phyloP scores from a whole-genome alignment of 2,888 invertebrate genomes.

The Pseudolycoriella hygida region DNA sequence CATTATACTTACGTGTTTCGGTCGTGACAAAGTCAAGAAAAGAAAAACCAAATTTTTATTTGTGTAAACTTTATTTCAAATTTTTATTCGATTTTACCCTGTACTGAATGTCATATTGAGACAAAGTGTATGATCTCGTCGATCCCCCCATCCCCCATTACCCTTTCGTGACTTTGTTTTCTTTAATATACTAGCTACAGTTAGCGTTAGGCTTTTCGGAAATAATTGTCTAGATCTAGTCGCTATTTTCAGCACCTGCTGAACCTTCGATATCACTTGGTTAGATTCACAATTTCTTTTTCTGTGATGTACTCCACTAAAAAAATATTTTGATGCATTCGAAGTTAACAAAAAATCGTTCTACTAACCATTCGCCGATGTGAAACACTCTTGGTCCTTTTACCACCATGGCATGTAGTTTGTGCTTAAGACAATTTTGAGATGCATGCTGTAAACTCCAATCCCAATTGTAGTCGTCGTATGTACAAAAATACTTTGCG shows the following conservation, averaged over 20 bases:
- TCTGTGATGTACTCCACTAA: conserved; percentile 90
- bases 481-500: conserved; percentile 76
- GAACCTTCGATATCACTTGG: conserved; percentile 67
- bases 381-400: conserved; percentile 93
- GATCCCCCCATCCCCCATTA: conserved; percentile 97
- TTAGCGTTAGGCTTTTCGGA: conserved; percentile 47
- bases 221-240: conserved; percentile 43
- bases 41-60: no score
- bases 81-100: no score
- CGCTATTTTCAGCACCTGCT: conserved; percentile 44
- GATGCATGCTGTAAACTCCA: conserved; percentile 90
- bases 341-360: not conserved
- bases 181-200: conserved; percentile 34
- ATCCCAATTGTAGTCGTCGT: conserved; percentile 99
- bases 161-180: conserved; percentile 40
- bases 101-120: conserved; percentile 40
- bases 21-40: no score
- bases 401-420: conserved; percentile 74
- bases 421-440: conserved; percentile 57
- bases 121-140: conserved; percentile 67
- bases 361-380: conserved; percentile 88
- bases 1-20: no score
- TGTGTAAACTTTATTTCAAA: no score
- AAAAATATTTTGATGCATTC: conserved; percentile 11
- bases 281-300: conserved; percentile 80